These are phyloP conservation scores for Pterois miles DNA, from an alignment of 2,797 vertebrate genomes.

Conservation along the genomic window DNA sequence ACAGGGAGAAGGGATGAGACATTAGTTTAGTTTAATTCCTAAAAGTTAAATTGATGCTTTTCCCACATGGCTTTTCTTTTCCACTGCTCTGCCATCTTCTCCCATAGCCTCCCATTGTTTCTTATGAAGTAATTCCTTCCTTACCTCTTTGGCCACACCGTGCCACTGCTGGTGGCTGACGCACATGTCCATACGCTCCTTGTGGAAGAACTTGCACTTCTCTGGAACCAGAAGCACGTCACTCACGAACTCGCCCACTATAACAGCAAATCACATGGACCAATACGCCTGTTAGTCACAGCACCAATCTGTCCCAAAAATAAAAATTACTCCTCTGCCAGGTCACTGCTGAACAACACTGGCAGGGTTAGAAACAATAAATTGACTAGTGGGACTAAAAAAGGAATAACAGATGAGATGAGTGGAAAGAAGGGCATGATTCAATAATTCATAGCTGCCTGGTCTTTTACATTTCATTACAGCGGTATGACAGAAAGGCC, in stretches of 20 bases:
- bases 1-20: neutral
- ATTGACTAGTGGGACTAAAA: conserved; percentile 30
- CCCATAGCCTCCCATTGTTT: conserved; percentile 28
- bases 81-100: conserved; percentile 6
- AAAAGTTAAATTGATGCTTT: conserved; percentile 12
- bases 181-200: conserved; percentile 92
- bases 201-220: conserved; percentile 97
- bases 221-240: conserved; percentile 96
- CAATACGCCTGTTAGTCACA: conserved; percentile 45
- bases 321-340: neutral
- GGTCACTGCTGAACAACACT: conserved; percentile 12
- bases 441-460: conserved; percentile 72
- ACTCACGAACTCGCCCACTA: conserved; percentile 97
- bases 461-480: conserved; percentile 58
- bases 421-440: conserved; percentile 20
- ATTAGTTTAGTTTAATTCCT: neutral
- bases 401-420: conserved; percentile 49
- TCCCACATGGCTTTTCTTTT: conserved; percentile 6
- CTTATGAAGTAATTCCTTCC: conserved; percentile 5
- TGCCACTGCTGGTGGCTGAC: conserved; percentile 96
- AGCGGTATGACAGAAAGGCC: conserved; percentile 39
- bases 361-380: conserved; percentile 39
- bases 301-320: conserved; percentile 14
- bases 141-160: conserved; percentile 93
- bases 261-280: conserved; percentile 62